Evolutionary conservation across 2,113 vertebrate genomes (phyloP).

Genomic region (Menidia beryllina): DNA sequence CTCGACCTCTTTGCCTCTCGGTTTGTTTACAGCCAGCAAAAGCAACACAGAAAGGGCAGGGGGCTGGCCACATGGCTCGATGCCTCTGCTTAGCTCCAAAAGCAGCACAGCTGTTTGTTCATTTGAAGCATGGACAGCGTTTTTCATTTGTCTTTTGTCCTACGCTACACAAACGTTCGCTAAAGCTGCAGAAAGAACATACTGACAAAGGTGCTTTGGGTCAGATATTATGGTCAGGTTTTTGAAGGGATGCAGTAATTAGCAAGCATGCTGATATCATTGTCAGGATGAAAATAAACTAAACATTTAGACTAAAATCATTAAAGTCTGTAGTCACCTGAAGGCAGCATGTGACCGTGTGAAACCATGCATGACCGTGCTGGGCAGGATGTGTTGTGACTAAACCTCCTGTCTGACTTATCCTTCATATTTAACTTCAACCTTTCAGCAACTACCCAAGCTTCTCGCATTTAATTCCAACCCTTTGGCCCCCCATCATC

Average conservation of each 20-base stretch:
- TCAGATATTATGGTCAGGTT: conserved; percentile 35
- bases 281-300: conserved; percentile 18
- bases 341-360: conserved; percentile 12
- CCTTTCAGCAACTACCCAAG: conserved; percentile 44
- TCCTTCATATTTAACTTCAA: conserved; percentile 53
- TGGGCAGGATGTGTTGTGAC: conserved; percentile 4
- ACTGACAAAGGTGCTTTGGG: conserved; percentile 3
- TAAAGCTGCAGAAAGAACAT: conserved; percentile 39
- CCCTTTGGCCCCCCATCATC: conserved; percentile 55
- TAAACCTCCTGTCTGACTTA: conserved; percentile 16
- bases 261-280: conserved; percentile 30
- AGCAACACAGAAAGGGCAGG: conserved; percentile 70
- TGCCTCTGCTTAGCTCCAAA: conserved; percentile 54
- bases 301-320: conserved; percentile 21
- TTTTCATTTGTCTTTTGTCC: conserved; percentile 63
- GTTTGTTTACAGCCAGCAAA: conserved; percentile 69
- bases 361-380: conserved; percentile 19
- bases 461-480: conserved; percentile 46
- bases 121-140: conserved; percentile 62
- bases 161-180: conserved; percentile 57
- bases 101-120: conserved; percentile 75
- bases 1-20: conserved; percentile 74
- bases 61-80: conserved; percentile 57
- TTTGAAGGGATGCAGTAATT: conserved; percentile 37
- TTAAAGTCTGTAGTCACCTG: conserved; percentile 20